Conservation (phyloP, 1,140 invertebrate genomes). For the Adoxophyes honmai region DNA sequence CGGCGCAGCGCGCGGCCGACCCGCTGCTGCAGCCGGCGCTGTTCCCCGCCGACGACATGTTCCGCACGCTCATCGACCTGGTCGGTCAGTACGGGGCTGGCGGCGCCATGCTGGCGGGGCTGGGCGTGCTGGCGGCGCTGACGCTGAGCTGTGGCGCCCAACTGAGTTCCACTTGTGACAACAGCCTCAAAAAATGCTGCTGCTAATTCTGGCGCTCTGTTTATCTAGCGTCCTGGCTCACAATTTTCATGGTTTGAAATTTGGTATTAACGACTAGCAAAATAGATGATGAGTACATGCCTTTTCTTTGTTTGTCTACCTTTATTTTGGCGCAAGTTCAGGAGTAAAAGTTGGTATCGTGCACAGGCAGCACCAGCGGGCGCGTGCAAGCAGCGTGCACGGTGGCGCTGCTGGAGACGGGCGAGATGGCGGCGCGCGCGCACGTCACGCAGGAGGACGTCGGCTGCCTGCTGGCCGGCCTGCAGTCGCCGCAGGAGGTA, state of each 20-base stretch:
- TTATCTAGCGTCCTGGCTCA: too few relatives aligned
- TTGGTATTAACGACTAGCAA: too few relatives aligned
- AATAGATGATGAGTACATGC: too few relatives aligned
- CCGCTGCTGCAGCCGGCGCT: conserved; percentile 83
- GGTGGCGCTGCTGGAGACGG: conserved; percentile 87
- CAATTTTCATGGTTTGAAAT: too few relatives aligned
- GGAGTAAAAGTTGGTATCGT: conserved; percentile 6
- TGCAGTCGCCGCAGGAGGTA: conserved; percentile 82
- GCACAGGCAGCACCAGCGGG: conserved; percentile 79
- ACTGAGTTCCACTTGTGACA: too few relatives aligned
- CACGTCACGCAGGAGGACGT: conserved; percentile 82
- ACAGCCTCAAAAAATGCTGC: too few relatives aligned
- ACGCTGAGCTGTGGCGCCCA: too few relatives aligned
- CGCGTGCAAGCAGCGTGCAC: conserved; percentile 87
- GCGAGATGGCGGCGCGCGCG: conserved; percentile 84
- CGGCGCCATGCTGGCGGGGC: neutral
- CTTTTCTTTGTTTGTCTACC: too few relatives aligned
- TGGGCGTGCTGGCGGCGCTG: neutral
- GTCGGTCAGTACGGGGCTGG: conserved; percentile 82
- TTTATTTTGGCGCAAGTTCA: too few relatives aligned
- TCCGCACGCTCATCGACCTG: conserved; percentile 87
- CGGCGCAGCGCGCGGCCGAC: conserved; percentile 79
- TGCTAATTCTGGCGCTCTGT: too few relatives aligned
- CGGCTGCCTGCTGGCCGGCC: conserved; percentile 84
- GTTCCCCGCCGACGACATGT: conserved; percentile 89